Base-by-base conservation (phyloP, 1,140 invertebrate genomes). In the Drosophila teissieri region DNA sequence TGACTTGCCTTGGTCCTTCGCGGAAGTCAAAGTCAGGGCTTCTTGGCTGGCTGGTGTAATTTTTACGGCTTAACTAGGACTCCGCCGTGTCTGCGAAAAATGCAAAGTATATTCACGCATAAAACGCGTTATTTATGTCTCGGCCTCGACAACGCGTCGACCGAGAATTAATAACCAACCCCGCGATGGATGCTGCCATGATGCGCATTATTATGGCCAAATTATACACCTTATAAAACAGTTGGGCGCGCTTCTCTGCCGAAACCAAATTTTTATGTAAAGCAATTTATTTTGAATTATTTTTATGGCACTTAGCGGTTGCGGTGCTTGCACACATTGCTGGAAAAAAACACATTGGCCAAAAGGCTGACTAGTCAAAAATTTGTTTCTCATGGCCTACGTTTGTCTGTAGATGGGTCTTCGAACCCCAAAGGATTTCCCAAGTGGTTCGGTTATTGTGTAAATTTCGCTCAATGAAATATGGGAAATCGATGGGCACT, bases 251-350 rank as follows among this genome's bases (percentile, higher is more conserved):
- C 31, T 31, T 8, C 62, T 56, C 55, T 39, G 69, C 46, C 44
- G 36, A 45, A 64, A 64, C 56, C 57, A 73, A 85, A 89, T 91
- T 91, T 91, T 91, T 91, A 91, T 91, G 89, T 70, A 89, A 78
- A 90, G 89, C 89, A 91, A 91, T 91, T 91, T 91, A 91, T 91
- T 91, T 91, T 91, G 79, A 91, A 90, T 91, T 91, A 91, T 91
- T 91, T 91, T 91, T 91, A 91, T 91, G 84, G 89, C 84, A 86
- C 89, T 91, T 89, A 82, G 82, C 78, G 89, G 68, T 67, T 67
- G 52, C 79, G 65, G 37, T 37, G 67, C 53, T 53, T 73, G 61
- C 62, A 57, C 64, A 42, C 42, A 63, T 31, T 67, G 42, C 6
- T 15, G 10, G 8, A 12, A 19, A 51, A 49, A 62, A 27, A 27